Percentiles rank a stretch among this genome's conserved stretches.
Evolutionary conservation across 2,888 invertebrate genomes (phyloP).

Genomic region (Drosophila atripex): DNA sequence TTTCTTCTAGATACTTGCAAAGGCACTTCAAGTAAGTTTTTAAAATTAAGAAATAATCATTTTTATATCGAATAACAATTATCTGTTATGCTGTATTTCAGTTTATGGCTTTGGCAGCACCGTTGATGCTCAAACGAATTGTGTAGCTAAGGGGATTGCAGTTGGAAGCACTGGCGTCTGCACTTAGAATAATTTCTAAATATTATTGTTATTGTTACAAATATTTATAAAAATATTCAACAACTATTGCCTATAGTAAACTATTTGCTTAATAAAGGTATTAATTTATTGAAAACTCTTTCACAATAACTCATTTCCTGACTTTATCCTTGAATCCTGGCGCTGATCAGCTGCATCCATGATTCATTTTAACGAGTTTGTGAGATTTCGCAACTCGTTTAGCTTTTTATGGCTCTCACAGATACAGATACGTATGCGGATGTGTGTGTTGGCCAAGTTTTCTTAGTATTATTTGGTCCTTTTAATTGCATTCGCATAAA

Average conservation of each 20-base stretch:
- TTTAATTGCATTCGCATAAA: conserved; percentile 72
- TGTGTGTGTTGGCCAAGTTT: conserved; percentile 23
- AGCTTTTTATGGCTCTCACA: conserved; percentile 24
- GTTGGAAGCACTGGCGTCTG: conserved; percentile 23
- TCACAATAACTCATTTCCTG: conserved; percentile 9
- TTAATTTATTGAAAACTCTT: conserved; percentile 27
- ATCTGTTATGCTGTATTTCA: background rate
- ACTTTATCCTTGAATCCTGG: conserved; percentile 42
- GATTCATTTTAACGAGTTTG: conserved; percentile 61
- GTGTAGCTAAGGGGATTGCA: background rate
- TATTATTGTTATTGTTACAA: background rate
- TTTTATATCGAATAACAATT: background rate
- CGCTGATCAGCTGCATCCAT: conserved; percentile 36
- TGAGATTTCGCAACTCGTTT: conserved; percentile 34
- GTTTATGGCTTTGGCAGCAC: conserved; percentile 23
- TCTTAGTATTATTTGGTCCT: conserved; percentile 19
- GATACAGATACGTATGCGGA: background rate
- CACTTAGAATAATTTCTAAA: background rate
- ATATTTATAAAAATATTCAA: background rate
- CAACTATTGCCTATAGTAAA: too few species aligned
- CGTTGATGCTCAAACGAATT: background rate
- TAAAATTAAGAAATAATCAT: background rate
- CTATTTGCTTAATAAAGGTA: too few species aligned
- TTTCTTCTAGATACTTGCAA: conserved; percentile 49
- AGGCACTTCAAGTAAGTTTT: conserved; percentile 41